phyloP scores from a whole-genome alignment of 2,888 invertebrate species.

The Aquatica leii region DNA sequence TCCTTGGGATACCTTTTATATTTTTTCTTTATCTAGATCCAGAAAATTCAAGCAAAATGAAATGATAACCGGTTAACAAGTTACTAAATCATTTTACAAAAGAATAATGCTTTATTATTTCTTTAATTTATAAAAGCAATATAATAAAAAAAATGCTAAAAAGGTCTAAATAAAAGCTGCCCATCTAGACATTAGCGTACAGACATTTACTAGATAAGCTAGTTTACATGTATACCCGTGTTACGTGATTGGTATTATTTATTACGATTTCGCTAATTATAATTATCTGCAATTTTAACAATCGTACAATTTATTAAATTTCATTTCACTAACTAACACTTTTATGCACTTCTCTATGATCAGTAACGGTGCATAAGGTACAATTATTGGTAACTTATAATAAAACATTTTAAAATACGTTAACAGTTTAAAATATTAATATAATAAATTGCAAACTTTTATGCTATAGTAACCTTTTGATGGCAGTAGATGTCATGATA shows the following conservation, averaged over 20 bases:
- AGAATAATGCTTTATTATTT: not conserved
- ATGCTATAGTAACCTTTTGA: no score
- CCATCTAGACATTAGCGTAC: constrained; percentile 15
- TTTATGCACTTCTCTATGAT: constrained; percentile 4
- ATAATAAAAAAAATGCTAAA: constrained; percentile 10
- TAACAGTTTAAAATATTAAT: constrained; percentile 23
- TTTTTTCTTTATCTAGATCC: no score
- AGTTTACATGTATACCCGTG: constrained; percentile 45
- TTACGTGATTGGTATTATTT: constrained; percentile 43
- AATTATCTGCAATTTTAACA: constrained; percentile 18
- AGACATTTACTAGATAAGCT: constrained; percentile 32
- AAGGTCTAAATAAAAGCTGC: constrained; percentile 17
- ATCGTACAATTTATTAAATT: constrained; percentile 23
- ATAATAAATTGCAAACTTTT: constrained; percentile 7
- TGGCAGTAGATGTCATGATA: no score
- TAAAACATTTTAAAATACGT: constrained; percentile 27
- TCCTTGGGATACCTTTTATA: no score
- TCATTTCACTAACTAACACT: no score
- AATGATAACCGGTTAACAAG: no score
- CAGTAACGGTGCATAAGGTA: constrained; percentile 21
- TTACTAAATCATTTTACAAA: not conserved
- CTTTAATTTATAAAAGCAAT: not conserved
- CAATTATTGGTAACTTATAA: constrained; percentile 27
- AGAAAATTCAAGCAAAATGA: no score
- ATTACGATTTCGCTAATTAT: constrained; percentile 6